Conservation (phyloP, 2,797 vertebrate genomes). For the Onychomys torridus region DNA sequence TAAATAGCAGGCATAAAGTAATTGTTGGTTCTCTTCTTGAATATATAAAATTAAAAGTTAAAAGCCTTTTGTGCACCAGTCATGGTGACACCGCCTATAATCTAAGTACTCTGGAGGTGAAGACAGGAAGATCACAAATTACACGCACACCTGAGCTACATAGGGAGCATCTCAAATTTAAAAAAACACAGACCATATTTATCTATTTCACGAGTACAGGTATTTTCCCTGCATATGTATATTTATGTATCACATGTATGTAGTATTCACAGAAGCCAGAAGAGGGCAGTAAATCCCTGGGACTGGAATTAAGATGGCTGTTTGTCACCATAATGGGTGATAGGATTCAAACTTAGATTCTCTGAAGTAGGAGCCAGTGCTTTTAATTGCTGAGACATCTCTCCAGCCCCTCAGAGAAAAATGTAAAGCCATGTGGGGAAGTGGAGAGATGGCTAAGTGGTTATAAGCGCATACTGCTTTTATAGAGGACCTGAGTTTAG, state of each 20-base stretch:
- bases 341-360: background rate
- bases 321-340: background rate
- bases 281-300: background rate
- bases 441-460: background rate
- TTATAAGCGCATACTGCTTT: background rate
- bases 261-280: background rate
- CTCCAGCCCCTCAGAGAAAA: background rate
- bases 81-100: background rate
- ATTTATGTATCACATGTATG: background rate
- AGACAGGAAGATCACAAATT: background rate
- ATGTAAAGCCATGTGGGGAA: background rate
- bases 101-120: background rate
- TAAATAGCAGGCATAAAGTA: constrained; percentile 44
- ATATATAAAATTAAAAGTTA: background rate
- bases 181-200: background rate
- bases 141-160: background rate
- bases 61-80: background rate
- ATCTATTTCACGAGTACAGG: background rate
- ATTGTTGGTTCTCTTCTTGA: constrained; percentile 54
- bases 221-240: background rate
- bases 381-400: background rate
- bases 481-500: background rate
- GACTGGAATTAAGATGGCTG: background rate
- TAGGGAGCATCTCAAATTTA: background rate
- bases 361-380: background rate